These are phyloP conservation scores for Meleagris gallopavo DNA, from an alignment of 2,113 vertebrate species.

Conservation along the genomic window DNA sequence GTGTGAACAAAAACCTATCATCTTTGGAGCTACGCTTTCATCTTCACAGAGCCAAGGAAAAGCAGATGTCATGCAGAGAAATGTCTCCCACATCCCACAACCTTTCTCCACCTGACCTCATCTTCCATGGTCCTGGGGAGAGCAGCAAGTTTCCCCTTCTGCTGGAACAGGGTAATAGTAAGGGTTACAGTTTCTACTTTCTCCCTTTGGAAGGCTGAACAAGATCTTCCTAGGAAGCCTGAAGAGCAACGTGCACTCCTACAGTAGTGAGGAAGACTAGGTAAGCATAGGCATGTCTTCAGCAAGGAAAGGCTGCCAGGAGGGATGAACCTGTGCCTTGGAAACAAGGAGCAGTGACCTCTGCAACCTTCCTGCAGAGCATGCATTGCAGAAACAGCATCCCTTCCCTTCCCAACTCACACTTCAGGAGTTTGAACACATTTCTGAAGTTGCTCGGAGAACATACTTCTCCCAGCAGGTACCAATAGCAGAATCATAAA, in stretches of 20 bases:
- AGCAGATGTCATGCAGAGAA: accelerated
- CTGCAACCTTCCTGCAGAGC: background rate
- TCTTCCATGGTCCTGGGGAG: background rate
- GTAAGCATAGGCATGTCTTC: background rate
- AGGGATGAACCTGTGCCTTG: background rate
- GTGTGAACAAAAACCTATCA: background rate
- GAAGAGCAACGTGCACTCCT: background rate
- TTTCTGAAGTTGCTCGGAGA: background rate
- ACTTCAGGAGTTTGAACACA: background rate
- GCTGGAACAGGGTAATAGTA: background rate
- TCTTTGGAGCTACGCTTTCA: background rate
- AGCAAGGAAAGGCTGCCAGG: background rate
- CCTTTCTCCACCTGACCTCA: background rate
- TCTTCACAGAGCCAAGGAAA: background rate
- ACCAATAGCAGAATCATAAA: background rate
- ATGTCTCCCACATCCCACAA: background rate
- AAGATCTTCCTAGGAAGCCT: background rate
- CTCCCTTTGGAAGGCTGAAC: background rate
- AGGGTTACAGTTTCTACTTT: background rate
- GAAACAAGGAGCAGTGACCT: background rate
- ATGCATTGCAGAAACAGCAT: background rate
- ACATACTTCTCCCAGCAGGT: background rate
- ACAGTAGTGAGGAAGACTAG: background rate
- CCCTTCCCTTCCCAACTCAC: background rate
- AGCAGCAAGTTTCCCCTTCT: background rate